Base-by-base conservation (phyloP, 1,140 invertebrate species). In the Drosophila mojavensis region DNA sequence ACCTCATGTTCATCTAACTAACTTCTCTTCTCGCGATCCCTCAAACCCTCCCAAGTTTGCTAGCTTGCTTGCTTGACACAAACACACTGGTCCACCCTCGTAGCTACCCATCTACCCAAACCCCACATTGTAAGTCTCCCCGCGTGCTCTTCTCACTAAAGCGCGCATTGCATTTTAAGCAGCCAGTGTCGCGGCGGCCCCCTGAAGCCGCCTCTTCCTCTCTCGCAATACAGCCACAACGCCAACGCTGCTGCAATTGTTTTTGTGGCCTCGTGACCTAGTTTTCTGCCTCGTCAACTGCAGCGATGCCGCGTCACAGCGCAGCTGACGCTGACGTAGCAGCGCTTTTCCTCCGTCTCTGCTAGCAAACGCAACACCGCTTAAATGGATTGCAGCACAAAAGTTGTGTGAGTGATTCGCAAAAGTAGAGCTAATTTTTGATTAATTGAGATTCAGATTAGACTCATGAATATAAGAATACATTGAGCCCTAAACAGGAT, bases 251-350 rank as follows among this genome's bases (percentile, higher is more conserved):
- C 66, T 60, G 78, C 83, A 91, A 91, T 91, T 91, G 81, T 91
- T 91, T 84, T 89, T 91, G 89, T 91, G 89, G 89, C 89, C 89
- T 89, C 83, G 81, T 91, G 89, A 91, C 89, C 89, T 59, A 91
- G 75, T 91, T 91, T 82, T 65, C 43, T 81, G 84, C 84, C 81
- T 89, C 84, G 84, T 89, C 80, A 81, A 89, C 84, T 89, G 84
- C 84, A 89, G 78, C 77, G 84, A 81, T 65, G 67, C 63, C 79
- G 64, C 62, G 59, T 63, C 61, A 68, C 61, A 50, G 56, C 30
- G 61, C n/a, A 41, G 47, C 30, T 24, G 58, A 10, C 28, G 66
- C 11, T 33, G 72, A 36, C 70, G 64, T 17, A 17, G 17, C 68
- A 47, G n/a, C 58, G 67, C n/a, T 55, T 39, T 13, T 5, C 13